A percentile compares a stretch with the other conserved stretches of the same genome.
These are phyloP conservation scores for Luperina nickerlii DNA, from an alignment of 2,888 invertebrate genomes.

Conservation along the genomic window DNA sequence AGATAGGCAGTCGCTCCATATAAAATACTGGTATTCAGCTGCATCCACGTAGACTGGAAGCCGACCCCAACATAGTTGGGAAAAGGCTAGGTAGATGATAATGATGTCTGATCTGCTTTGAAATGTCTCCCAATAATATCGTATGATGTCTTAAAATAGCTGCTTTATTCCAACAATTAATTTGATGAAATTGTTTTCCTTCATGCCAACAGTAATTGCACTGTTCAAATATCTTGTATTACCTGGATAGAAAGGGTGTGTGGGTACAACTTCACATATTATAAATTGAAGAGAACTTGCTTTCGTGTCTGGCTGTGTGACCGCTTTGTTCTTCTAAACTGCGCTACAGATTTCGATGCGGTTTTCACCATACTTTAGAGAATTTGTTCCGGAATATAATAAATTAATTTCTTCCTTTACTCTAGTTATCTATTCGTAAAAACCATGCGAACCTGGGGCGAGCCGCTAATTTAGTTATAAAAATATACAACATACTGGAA, in stretches of 20 bases:
- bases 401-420: not conserved
- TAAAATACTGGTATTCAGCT: no score
- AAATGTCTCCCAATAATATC: not conserved
- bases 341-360: not conserved
- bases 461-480: not conserved
- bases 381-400: not conserved
- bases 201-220: no score
- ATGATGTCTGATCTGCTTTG: not conserved
- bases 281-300: no score
- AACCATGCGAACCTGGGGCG: not conserved
- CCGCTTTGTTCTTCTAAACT: not conserved
- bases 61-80: no score
- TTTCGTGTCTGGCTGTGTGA: not conserved
- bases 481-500: not conserved
- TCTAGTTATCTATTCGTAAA: not conserved
- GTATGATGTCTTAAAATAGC: not conserved
- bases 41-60: no score
- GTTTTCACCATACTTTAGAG: not conserved
- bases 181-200: not conserved
- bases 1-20: no score
- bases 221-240: no score
- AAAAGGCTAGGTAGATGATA: no score
- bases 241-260: no score
- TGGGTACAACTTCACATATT: no score
- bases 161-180: not conserved